Evolutionary conservation across 2,797 vertebrate genomes (phyloP).

Genomic region (Karalla daura): DNA sequence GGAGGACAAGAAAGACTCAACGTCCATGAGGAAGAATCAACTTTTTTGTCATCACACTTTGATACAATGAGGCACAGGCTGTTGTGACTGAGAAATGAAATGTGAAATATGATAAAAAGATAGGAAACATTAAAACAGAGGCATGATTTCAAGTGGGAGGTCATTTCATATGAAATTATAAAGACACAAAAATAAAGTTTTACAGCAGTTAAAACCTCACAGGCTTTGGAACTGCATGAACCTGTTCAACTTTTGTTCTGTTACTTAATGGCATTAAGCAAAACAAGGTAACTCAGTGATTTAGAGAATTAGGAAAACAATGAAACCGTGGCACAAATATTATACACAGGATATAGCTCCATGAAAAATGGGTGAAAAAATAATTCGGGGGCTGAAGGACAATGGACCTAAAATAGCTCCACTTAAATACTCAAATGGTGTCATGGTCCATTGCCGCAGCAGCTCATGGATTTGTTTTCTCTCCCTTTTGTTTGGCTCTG

Average conservation of each 20-base stretch:
- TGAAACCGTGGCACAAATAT: background rate
- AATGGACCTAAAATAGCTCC: constrained; percentile 53
- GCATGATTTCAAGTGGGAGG: too few species aligned
- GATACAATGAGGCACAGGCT: background rate
- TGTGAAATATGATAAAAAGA: background rate
- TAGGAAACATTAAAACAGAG: background rate
- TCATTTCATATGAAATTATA: background rate
- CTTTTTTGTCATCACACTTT: background rate
- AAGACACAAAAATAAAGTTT: too few species aligned
- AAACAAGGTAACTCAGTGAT: background rate
- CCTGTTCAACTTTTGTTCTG: too few species aligned
- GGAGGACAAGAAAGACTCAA: too few species aligned
- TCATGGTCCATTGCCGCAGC: background rate
- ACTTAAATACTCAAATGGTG: constrained; percentile 15
- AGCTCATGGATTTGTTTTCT: constrained; percentile 49
- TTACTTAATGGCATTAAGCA: background rate
- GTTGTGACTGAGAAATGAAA: background rate
- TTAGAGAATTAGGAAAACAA: constrained; percentile 4
- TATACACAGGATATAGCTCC: too few species aligned
- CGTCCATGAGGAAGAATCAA: too few species aligned
- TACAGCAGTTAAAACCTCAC: too few species aligned
- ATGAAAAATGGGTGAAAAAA: background rate
- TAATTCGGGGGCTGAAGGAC: constrained; percentile 4
- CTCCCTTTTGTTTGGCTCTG: constrained; percentile 57
- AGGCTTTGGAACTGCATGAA: background rate